phyloP scores from a whole-genome alignment of 1,140 invertebrate species.

The Nephotettix cincticeps region DNA sequence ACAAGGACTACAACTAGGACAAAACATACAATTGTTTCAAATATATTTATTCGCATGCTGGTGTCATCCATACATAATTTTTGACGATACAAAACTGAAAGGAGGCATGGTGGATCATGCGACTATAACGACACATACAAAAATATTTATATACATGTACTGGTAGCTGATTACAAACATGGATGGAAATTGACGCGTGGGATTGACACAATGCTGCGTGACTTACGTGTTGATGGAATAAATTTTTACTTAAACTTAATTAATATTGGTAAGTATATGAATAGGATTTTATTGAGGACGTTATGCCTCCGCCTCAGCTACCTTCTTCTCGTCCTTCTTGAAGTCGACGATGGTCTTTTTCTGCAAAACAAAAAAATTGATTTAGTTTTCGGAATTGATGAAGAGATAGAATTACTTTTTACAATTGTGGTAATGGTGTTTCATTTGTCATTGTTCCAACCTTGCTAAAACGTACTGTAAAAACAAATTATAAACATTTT shows the following conservation, averaged over 20 bases:
- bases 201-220: not conserved
- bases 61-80: conserved; percentile 29
- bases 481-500: too few relatives aligned
- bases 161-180: not conserved
- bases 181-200: too few relatives aligned
- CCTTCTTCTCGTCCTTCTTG: conserved; percentile 85
- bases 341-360: conserved; percentile 88
- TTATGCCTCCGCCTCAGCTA: conserved; percentile 76
- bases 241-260: not conserved
- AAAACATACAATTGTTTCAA: too few relatives aligned
- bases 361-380: conserved; percentile 57
- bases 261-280: conserved; percentile 4
- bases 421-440: too few relatives aligned
- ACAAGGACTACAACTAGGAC: too few relatives aligned
- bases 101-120: not conserved
- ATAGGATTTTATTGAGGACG: conserved; percentile 34
- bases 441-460: too few relatives aligned
- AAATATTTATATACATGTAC: not conserved
- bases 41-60: conserved; percentile 29
- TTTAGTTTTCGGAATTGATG: too few relatives aligned
- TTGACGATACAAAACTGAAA: conserved; percentile 24
- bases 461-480: too few relatives aligned
- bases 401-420: too few relatives aligned
- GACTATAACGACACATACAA: not conserved
- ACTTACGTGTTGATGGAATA: conserved; percentile 5